Conservation (phyloP, 1,140 invertebrate species). For the Sesamia nonagrioides region DNA sequence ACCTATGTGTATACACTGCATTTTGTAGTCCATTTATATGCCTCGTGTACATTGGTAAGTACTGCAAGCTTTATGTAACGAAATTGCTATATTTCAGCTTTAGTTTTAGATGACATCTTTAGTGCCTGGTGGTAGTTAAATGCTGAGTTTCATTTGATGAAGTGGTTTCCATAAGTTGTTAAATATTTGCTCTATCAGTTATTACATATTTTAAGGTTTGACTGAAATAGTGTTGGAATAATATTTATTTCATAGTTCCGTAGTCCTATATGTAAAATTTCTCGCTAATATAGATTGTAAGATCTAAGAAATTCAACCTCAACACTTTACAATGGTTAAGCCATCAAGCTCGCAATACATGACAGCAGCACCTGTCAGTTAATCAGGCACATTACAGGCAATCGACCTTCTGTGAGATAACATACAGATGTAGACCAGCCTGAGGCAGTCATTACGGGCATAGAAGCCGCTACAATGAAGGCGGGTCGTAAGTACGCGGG, state of each 20-base stretch:
- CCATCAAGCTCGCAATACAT: constrained; percentile 32
- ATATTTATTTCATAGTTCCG: too few species aligned
- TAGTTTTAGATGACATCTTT: constrained; percentile 19
- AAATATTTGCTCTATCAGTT: too few species aligned
- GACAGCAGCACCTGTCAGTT: constrained; percentile 61
- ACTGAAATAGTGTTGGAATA: too few species aligned
- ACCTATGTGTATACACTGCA: constrained; percentile 55
- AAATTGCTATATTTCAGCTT: constrained; percentile 20
- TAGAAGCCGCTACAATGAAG: constrained; percentile 56
- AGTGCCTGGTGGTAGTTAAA: constrained; percentile 1
- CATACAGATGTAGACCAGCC: constrained; percentile 63
- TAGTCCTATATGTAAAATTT: too few species aligned
- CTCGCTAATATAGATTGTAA: neutral
- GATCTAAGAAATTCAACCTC: constrained; percentile 6
- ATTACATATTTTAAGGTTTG: too few species aligned
- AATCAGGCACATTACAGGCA: constrained; percentile 72
- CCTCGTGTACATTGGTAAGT: constrained; percentile 1
- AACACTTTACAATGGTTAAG: constrained; percentile 51
- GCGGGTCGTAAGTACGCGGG: constrained; percentile 49
- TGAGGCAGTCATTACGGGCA: constrained; percentile 71
- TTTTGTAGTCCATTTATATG: constrained; percentile 61
- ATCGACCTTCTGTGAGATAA: constrained; percentile 74
- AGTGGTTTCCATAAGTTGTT: too few species aligned
- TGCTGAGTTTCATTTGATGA: neutral
- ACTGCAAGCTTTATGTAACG: constrained; percentile 24